Evolutionary conservation across 2,888 invertebrate species (phyloP).

Genomic region (Ormyrus thymus): DNA sequence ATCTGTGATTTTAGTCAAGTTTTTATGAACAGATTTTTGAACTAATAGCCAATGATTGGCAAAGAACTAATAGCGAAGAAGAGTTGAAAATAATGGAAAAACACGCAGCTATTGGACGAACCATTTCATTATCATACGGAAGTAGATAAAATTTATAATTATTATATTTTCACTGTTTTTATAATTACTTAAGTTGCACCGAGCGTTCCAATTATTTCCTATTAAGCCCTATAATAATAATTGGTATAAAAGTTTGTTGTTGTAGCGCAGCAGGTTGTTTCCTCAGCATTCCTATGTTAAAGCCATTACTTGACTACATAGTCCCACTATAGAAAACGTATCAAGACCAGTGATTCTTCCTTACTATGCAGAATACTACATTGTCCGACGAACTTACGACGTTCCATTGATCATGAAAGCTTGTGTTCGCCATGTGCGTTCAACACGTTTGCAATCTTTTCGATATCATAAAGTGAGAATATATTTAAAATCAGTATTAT

Average conservation of each 20-base stretch:
- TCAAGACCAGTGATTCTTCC: constrained; percentile 25
- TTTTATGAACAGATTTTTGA: constrained; percentile 13
- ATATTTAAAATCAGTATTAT: background rate
- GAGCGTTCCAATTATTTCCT: no score
- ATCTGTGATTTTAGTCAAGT: background rate
- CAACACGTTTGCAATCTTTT: constrained; percentile 40
- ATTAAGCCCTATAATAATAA: no score
- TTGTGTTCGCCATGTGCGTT: constrained; percentile 33
- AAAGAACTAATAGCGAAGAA: constrained; percentile 1
- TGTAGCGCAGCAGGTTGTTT: background rate
- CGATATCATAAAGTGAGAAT: constrained; percentile 36
- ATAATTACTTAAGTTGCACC: background rate
- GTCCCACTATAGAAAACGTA: constrained; percentile 18
- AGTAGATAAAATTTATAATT: constrained; percentile 11
- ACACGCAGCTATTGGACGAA: constrained; percentile 5
- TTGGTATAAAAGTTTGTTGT: constrained; percentile 8
- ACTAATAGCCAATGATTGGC: constrained; percentile 20
- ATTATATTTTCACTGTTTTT: no score
- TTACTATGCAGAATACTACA: constrained; percentile 37
- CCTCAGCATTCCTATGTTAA: background rate
- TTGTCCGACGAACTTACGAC: constrained; percentile 33
- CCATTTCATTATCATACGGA: background rate
- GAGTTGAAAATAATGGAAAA: constrained; percentile 19
- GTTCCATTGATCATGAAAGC: constrained; percentile 31
- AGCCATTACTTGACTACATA: constrained; percentile 18